Base-by-base conservation (phyloP, 2,113 vertebrate genomes). In the Cichladusa arquata region DNA sequence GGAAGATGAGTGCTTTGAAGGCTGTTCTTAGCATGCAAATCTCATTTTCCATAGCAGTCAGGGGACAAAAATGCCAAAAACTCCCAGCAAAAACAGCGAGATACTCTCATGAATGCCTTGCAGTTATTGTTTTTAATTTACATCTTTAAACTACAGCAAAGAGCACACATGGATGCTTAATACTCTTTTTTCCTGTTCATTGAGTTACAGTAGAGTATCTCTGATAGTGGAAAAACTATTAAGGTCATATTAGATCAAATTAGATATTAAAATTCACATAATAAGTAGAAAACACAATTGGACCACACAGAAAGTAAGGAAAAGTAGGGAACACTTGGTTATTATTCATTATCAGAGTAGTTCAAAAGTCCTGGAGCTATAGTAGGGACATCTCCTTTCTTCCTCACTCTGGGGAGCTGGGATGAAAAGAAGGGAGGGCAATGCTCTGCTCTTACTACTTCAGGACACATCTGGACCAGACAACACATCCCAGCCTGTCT, bases 261-360 rank as follows among this genome's bases (percentile, higher is more conserved):
- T 93, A 95, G 51, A 14, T 80, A 95, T 64, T 85, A 90, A 48
- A 96, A 66, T 38, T 64, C 60, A 95, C 69, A 92, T 87, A 88
- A 38, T 33, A 91, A 58, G 56, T 83, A 89, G 40, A 91, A 95
- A 92, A 95, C 44, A 45, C 20, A 80, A 31, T 2, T 66, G 48
- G n/a, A 56, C 44, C 31, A 67, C 70, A 92, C 57, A 78, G 62
- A 87, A 62, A 60, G 9, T 34, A 92, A 61, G 38, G 44, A 53
- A 62, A 94, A 70, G n/a, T 8, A 78, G 24, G 31, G 56, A 84
- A 94, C n/a, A 54, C 76, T 81, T 24, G 6, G 15, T 70, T 85
- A 33, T 57, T 85, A 87, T 89, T 67, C 40, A 20, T 62, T 64
- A 44, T 51, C 26, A 81, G 19, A 9, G 16, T 78, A 83, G 66